These are phyloP conservation scores for Panthera tigris DNA, from an alignment of 2,113 vertebrate genomes.

Conservation along the genomic window DNA sequence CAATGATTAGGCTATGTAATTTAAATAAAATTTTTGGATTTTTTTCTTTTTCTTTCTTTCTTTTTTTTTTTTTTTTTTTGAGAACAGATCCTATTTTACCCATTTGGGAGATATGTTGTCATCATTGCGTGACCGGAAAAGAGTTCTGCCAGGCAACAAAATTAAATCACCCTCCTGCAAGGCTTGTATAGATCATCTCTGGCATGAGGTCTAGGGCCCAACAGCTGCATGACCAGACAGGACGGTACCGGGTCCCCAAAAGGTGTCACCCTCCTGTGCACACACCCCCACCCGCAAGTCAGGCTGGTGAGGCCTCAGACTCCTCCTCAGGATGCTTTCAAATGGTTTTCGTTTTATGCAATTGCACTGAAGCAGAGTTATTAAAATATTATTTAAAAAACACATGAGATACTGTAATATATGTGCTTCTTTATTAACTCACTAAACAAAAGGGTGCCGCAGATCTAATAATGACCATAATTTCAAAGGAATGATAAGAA, in stretches of 20 bases:
- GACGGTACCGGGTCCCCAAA: rapidly evolving
- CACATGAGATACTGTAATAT: not conserved
- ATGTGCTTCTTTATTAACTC: not conserved
- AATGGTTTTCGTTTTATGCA: slow-evolving; percentile 14
- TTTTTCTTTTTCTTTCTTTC: not conserved
- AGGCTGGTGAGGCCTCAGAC: not conserved
- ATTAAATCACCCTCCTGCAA: not conserved
- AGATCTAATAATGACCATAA: not conserved
- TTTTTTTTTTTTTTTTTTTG: not conserved
- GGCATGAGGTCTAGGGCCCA: not conserved
- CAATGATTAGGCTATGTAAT: not conserved
- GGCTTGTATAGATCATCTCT: not conserved
- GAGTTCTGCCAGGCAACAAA: not conserved
- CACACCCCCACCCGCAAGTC: rapidly evolving
- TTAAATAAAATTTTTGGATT: not conserved
- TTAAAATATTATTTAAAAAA: not conserved
- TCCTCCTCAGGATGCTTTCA: not conserved
- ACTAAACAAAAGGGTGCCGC: not conserved
- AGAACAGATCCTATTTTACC: not conserved
- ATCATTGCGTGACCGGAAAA: not conserved
- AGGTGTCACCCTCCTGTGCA: not conserved
- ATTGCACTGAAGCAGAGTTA: not conserved
- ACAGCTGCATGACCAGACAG: not conserved
- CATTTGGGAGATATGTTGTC: not conserved
- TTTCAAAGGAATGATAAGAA: not conserved